A percentile compares a stretch with the other conserved stretches of the same genome.
Evolutionary conservation across 1,140 invertebrate species (phyloP).

Genomic region (Hirudo medicinalis): DNA sequence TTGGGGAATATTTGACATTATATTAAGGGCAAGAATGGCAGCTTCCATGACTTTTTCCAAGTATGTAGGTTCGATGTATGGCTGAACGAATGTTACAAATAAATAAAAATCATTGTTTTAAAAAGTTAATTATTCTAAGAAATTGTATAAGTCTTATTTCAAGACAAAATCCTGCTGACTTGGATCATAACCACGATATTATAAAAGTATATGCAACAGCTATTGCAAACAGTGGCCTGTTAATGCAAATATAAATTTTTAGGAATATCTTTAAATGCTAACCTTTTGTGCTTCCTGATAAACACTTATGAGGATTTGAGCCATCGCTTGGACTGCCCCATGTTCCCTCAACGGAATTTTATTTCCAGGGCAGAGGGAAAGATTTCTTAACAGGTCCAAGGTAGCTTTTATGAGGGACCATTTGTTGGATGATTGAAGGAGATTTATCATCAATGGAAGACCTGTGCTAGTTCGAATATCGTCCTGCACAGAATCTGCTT

Average conservation of each 20-base stretch:
- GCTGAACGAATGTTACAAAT: not conserved
- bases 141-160: not conserved
- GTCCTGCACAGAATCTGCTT: constrained; percentile 91
- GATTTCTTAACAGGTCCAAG: constrained; percentile 88
- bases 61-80: constrained; percentile 49
- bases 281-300: constrained; percentile 79
- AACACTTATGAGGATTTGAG: constrained; percentile 76
- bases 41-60: constrained; percentile 94
- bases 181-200: constrained; percentile 25
- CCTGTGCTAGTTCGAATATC: constrained; percentile 83
- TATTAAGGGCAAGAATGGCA: constrained; percentile 87
- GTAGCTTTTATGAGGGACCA: constrained; percentile 54
- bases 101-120: not conserved
- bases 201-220: not conserved
- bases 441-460: constrained; percentile 81
- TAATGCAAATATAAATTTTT: not conserved
- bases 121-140: not conserved
- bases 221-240: not conserved
- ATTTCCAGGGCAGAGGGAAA: constrained; percentile 86
- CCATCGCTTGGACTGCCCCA: constrained; percentile 78
- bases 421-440: constrained; percentile 52
- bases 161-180: constrained; percentile 24
- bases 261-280: constrained; percentile 20
- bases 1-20: constrained; percentile 81
- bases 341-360: constrained; percentile 85